A percentile compares a stretch with the other conserved stretches of the same genome.
These are phyloP conservation scores for Delia radicum DNA, from an alignment of 1,140 invertebrate genomes.

Conservation along the genomic window DNA sequence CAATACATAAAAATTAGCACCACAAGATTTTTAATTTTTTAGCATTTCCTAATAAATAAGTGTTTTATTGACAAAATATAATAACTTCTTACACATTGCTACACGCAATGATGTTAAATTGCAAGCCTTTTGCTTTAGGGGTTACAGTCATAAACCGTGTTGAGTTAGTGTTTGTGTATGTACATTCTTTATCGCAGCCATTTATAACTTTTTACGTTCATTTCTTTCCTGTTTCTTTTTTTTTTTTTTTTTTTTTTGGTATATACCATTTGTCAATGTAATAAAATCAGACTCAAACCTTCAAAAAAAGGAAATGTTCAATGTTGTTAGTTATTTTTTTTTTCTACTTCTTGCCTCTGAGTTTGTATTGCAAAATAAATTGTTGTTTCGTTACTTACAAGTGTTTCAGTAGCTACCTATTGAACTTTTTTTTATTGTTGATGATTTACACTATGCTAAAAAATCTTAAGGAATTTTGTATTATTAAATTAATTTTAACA, in stretches of 20 bases:
- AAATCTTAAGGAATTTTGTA: too few species aligned
- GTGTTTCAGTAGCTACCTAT: slow-evolving; percentile 16
- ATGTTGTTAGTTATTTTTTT: too few species aligned
- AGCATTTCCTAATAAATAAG: neutral
- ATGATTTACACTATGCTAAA: neutral
- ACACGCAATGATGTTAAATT: slow-evolving; percentile 19
- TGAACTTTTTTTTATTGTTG: neutral
- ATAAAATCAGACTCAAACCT: slow-evolving; percentile 7
- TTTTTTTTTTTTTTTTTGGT: neutral
- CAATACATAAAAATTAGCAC: slow-evolving; percentile 6
- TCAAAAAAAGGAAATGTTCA: neutral
- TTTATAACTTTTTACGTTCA: slow-evolving; percentile 3
- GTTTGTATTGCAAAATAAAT: slow-evolving; percentile 2
- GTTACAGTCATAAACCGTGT: slow-evolving; percentile 15
- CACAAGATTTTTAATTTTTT: slow-evolving; percentile 4
- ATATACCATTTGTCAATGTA: slow-evolving; percentile 15
- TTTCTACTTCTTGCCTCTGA: neutral
- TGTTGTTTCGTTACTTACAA: slow-evolving; percentile 21
- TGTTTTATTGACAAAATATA: too few species aligned
- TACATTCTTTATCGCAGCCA: slow-evolving; percentile 9
- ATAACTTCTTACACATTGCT: neutral
- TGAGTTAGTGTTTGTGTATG: neutral
- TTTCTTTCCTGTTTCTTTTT: neutral
- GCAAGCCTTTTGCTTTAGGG: slow-evolving; percentile 15
- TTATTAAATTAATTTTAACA: too few species aligned